A percentile compares a stretch with the other conserved stretches of the same genome.
These are phyloP conservation scores for Herpetotheres cachinnans DNA, from an alignment of 2,113 vertebrate species.

Conservation along the genomic window DNA sequence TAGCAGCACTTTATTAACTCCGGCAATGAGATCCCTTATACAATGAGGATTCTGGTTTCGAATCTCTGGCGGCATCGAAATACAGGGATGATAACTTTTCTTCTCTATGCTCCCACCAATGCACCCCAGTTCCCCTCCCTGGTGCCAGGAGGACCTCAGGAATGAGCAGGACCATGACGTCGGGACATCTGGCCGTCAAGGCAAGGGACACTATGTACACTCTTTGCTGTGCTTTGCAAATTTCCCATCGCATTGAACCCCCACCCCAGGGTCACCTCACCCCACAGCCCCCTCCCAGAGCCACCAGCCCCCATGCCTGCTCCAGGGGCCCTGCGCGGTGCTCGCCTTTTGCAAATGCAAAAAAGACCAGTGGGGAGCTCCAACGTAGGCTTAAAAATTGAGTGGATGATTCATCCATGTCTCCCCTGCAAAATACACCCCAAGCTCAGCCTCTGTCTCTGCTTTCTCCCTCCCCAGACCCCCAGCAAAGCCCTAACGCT, in stretches of 20 bases:
- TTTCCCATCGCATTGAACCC: fast-evolving
- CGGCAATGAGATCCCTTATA: not conserved
- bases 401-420: fast-evolving
- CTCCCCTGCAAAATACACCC: not conserved
- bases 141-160: not conserved
- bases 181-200: fast-evolving
- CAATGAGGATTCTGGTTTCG: not conserved
- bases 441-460: not conserved
- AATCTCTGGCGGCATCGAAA: not conserved
- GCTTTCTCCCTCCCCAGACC: not conserved
- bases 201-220: fast-evolving
- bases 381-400: not conserved
- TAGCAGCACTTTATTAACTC: not conserved
- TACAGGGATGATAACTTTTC: not conserved
- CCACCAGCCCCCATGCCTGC: fast-evolving
- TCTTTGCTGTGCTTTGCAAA: not conserved
- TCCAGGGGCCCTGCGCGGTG: fast-evolving
- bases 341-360: not conserved
- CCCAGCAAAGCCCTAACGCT: conserved; percentile 43
- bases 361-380: not conserved
- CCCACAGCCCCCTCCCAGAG: not conserved
- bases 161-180: fast-evolving
- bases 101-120: not conserved
- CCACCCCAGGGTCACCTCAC: not conserved
- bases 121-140: no score